phyloP scores from a whole-genome alignment of 2,113 vertebrate species.

The Progne subis region DNA sequence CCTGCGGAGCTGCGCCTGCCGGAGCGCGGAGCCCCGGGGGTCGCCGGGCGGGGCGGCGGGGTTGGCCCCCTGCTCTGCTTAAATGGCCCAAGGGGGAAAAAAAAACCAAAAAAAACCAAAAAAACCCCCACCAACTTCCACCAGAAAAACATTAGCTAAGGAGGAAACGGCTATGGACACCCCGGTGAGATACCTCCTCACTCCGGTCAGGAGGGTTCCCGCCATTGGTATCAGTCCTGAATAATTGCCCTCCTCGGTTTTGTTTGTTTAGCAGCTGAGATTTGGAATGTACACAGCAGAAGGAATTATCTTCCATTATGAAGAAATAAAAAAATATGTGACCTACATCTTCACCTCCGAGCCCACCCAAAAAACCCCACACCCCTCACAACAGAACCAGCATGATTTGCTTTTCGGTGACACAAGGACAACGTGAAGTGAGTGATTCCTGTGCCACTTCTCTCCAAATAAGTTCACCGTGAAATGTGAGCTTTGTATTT shows the following conservation, averaged over 20 bases:
- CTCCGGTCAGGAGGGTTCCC: background rate
- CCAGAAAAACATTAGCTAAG: background rate
- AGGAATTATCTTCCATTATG: background rate
- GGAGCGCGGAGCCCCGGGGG: background rate
- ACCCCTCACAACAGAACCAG: background rate
- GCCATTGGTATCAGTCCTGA: background rate
- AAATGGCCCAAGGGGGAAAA: background rate
- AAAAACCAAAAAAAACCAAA: background rate
- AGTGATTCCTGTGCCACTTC: background rate
- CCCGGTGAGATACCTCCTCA: background rate
- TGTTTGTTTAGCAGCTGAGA: background rate
- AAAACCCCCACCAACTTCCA: background rate
- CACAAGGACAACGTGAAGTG: background rate
- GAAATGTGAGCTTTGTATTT: background rate
- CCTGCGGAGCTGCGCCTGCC: background rate
- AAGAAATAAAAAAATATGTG: background rate
- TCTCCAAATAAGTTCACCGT: background rate
- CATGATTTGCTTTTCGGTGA: background rate
- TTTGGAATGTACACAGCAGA: background rate
- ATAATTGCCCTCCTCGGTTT: background rate
- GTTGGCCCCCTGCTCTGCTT: background rate
- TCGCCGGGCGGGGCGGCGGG: background rate
- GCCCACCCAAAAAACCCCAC: accelerated
- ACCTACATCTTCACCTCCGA: background rate
- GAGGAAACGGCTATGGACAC: background rate